These are phyloP conservation scores for Argya squamiceps DNA, from an alignment of 2,797 vertebrate genomes.

Conservation along the genomic window DNA sequence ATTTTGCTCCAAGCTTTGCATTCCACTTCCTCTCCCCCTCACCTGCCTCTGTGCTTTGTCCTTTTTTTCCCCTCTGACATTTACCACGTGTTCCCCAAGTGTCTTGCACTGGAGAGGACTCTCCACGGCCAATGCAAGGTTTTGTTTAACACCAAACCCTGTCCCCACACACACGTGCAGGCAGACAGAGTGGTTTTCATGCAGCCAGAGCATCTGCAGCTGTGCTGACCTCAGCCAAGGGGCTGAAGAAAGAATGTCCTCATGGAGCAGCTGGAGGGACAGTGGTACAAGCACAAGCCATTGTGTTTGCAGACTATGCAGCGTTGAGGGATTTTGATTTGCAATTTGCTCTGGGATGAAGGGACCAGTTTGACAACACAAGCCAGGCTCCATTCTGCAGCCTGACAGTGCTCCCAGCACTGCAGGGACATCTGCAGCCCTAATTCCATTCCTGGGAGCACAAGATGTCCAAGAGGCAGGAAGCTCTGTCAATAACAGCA, in stretches of 20 bases:
- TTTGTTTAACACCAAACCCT: background rate
- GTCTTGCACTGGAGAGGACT: background rate
- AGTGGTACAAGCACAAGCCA: background rate
- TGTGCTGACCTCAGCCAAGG: slow-evolving; percentile 15
- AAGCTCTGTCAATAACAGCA: background rate
- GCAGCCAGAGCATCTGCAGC: slow-evolving; percentile 7
- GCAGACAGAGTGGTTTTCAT: slow-evolving; percentile 10
- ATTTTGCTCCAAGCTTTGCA: background rate
- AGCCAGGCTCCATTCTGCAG: background rate
- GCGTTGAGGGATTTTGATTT: background rate
- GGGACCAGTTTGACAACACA: background rate
- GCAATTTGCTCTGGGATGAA: background rate
- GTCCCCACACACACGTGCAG: background rate
- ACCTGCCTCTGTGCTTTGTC: background rate
- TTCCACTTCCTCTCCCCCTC: background rate
- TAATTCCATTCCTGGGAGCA: background rate
- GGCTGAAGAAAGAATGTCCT: background rate
- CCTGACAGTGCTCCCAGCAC: background rate
- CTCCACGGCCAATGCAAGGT: background rate
- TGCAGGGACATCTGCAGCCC: background rate
- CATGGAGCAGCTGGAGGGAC: background rate
- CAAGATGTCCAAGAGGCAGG: background rate
- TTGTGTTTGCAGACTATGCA: background rate
- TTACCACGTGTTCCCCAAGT: background rate
- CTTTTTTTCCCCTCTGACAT: background rate